Conservation (phyloP, 1,140 invertebrate species). For the Bathynomus jamesi region DNA sequence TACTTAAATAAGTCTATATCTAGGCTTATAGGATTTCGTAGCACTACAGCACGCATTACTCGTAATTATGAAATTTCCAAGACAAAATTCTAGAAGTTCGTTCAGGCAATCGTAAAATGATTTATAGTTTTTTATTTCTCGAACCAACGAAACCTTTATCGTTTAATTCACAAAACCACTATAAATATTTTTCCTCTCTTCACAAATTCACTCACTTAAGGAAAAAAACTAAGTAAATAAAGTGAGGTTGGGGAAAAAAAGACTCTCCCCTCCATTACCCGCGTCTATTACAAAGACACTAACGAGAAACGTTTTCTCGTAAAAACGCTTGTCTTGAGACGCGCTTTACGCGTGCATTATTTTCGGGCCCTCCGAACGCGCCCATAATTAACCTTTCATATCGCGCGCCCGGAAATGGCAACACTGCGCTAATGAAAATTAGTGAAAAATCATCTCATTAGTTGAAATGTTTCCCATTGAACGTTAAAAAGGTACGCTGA, state of each 20-base stretch:
- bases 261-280: neutral
- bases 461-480: constrained; percentile 1
- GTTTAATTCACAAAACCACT: neutral
- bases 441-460: neutral
- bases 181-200: neutral
- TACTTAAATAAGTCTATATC: too few species aligned
- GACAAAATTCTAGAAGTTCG: too few species aligned
- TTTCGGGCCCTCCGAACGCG: neutral
- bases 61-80: too few species aligned
- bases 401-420: neutral
- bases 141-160: neutral
- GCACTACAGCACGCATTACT: too few species aligned
- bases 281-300: neutral
- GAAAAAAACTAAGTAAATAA: too few species aligned
- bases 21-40: too few species aligned
- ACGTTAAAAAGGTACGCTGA: neutral
- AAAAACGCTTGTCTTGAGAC: neutral
- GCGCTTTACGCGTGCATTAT: neutral
- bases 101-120: too few species aligned
- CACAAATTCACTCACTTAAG: neutral
- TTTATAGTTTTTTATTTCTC: too few species aligned
- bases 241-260: neutral
- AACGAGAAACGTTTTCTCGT: neutral
- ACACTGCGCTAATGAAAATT: neutral
- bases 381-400: constrained; percentile 1